Base-by-base conservation (phyloP, 2,888 invertebrate genomes). In the Papilio gigon region DNA sequence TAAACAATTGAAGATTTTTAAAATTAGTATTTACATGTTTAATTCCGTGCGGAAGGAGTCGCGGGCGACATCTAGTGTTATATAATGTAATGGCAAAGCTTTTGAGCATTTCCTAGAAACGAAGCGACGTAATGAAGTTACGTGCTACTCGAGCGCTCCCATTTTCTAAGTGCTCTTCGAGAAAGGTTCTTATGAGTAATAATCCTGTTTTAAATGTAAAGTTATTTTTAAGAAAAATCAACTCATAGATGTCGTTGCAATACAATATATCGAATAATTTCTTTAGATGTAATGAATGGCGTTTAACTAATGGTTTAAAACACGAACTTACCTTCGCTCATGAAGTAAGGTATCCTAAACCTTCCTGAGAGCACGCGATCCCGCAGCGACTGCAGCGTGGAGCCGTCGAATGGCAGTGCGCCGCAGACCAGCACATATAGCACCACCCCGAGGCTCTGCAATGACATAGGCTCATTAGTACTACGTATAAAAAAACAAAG, bases 291-390 rank as follows among this genome's bases (percentile, higher is more conserved):
- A 33, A 33, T 33, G n/a, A n/a, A n/a, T n/a, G n/a, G n/a, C n/a
- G 42, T 56, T 56, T 27, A 4, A 42, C 4, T 22, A 20, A 61
- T 11, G 9, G 20, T 20, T 61, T 40, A 44, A 22, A 42, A 20
- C 33, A 40, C 20, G n/a, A 33, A 82, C 93, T 93, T 89, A 98
- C 98, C 98, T 93, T 97, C 96, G 83, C 98, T 98, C 98, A 99
- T 98, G 92, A 98, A 99, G 92, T 97, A 99, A 68, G 99, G 99
- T 88, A 99, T 98, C 84, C 98, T 94, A 93, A 98, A 98, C 86
- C 98, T 94, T 72, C 99, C 99, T 67, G 97, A 97, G 61, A 99
- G 94, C 71, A 99, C 98, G 74, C 98, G 94, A 93, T 97, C 97
- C 78, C 98, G 93, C 74, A 99, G 93, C 69, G 96, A 96, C 86